A percentile compares a stretch with the other conserved stretches of the same genome.
These are phyloP conservation scores for Diachasmimorpha longicaudata DNA, from an alignment of 1,140 invertebrate species.

Conservation along the genomic window DNA sequence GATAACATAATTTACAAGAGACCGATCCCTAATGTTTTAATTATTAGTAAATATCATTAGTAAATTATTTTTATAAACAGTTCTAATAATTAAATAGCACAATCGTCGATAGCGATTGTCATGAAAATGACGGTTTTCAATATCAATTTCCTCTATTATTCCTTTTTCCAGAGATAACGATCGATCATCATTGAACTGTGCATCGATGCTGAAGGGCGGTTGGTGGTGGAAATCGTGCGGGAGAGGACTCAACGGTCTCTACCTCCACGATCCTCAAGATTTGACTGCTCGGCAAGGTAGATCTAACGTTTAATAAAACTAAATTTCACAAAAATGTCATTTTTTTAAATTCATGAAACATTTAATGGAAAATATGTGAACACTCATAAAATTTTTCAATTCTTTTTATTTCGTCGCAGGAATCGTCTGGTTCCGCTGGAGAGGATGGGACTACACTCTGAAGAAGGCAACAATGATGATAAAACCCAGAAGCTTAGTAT, in stretches of 20 bases:
- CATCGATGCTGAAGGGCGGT: constrained; percentile 90
- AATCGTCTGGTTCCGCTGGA: constrained; percentile 93
- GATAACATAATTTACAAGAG: too few relatives aligned
- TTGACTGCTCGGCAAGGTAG: constrained; percentile 85
- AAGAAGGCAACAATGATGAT: constrained; percentile 92
- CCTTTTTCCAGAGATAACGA: constrained; percentile 79
- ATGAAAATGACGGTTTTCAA: too few relatives aligned
- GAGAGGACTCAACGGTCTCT: constrained; percentile 84
- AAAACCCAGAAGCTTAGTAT: constrained; percentile 74
- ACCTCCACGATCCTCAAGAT: constrained; percentile 87
- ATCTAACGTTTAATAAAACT: not conserved
- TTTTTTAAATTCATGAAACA: not conserved
- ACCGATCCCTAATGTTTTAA: too few relatives aligned
- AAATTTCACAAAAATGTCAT: not conserved
- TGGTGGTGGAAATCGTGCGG: constrained; percentile 96
- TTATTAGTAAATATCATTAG: too few relatives aligned
- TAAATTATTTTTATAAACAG: too few relatives aligned
- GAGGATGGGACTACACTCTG: constrained; percentile 91
- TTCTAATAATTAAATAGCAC: too few relatives aligned
- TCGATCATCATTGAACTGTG: constrained; percentile 86
- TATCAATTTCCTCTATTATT: constrained; percentile 1
- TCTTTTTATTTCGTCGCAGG: constrained; percentile 61
- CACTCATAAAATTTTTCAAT: too few relatives aligned
- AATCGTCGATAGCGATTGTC: too few relatives aligned
- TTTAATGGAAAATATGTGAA: too few relatives aligned